Evolutionary conservation across 2,113 vertebrate genomes (phyloP), one percentile per base, ranked within the genome.

Genomic region (Crotalus viridis): DNA sequence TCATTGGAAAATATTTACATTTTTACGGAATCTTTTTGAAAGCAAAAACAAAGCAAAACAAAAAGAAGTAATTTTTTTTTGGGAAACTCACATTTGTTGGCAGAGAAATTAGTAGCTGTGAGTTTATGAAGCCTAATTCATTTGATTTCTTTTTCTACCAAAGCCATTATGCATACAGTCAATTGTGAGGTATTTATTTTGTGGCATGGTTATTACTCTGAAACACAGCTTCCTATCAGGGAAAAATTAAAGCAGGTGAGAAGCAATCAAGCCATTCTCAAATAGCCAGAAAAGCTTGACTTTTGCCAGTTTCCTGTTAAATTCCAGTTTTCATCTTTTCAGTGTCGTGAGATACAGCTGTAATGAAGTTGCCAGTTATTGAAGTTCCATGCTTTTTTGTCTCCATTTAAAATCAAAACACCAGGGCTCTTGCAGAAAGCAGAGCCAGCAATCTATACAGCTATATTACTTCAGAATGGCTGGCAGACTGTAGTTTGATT

Each of bases 181-280:
- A 96, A 96, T 96, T 94, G 93, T 91, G 95, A 92, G 85, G 87
- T 39, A 91, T 94, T 97, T 93, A 96, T 96, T 96, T 96, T 89
- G 46, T 94, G 90, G 64, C 48, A 93, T 61, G 61, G 94, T 97
- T 96, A 93, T 95, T 97, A 93, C 93, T 97, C 96, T 95, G 90
- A 94, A 95, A 94, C 92, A 95, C 93, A 92, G 93, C 89, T 95
- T 96, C 91, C 96, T 95, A 96, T 96, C 96, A 95, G 95, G 92
- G 95, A 94, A 95, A 97, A 96, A 95, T 92, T 95, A 96, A 96
- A 94, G 28, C 94, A 95, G 91, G 95, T 94, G 92, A 97, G 93
- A 93, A 92, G 92, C 94, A 96, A 96, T 96, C 93, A 95, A 94
- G 91, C 90, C 74, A 93, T 95, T 96, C 94, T 94, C 90, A 89